These are phyloP conservation scores for Helicorthomorpha holstii DNA, from an alignment of 1,140 invertebrate species.

Conservation along the genomic window DNA sequence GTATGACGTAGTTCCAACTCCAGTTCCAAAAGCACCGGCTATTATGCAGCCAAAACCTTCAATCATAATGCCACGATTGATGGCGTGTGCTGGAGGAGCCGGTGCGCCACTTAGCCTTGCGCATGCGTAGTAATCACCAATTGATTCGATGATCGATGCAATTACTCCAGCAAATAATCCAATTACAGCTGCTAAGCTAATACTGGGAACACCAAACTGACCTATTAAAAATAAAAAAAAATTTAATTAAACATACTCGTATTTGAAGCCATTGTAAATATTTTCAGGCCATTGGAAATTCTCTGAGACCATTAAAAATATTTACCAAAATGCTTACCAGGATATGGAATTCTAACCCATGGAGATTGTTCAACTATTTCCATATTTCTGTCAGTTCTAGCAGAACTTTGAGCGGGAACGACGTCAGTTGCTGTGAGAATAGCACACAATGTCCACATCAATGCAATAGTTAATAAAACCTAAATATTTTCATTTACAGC, in stretches of 20 bases:
- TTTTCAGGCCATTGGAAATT: not conserved
- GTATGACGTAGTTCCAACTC: conserved; percentile 10
- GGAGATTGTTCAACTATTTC: conserved; percentile 19
- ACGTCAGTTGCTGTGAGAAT: conserved; percentile 22
- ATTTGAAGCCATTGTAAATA: not conserved
- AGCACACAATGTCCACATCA: conserved; percentile 21
- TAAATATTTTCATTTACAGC: conserved; percentile 8
- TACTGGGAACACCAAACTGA: conserved; percentile 27
- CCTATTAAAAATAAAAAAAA: conserved; percentile 14
- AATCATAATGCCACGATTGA: conserved; percentile 23
- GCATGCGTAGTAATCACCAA: conserved; percentile 28
- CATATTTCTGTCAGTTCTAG: conserved; percentile 14
- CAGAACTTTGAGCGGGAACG: conserved; percentile 15
- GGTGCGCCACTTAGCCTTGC: conserved; percentile 22
- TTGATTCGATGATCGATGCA: conserved; percentile 24
- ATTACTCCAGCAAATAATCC: conserved; percentile 24
- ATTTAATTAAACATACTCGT: conserved; percentile 5
- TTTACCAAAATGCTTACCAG: conserved; percentile 17
- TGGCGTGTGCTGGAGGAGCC: conserved; percentile 25
- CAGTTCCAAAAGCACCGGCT: not conserved
- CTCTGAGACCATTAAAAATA: not conserved
- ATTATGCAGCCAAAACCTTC: conserved; percentile 26
- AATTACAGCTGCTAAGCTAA: conserved; percentile 18
- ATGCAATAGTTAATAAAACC: conserved; percentile 25
- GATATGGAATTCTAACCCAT: conserved; percentile 30